Percentiles rank a stretch among this genome's conserved stretches.
Conservation (phyloP, 1,140 invertebrate genomes). For the Drosophila dunni region DNA sequence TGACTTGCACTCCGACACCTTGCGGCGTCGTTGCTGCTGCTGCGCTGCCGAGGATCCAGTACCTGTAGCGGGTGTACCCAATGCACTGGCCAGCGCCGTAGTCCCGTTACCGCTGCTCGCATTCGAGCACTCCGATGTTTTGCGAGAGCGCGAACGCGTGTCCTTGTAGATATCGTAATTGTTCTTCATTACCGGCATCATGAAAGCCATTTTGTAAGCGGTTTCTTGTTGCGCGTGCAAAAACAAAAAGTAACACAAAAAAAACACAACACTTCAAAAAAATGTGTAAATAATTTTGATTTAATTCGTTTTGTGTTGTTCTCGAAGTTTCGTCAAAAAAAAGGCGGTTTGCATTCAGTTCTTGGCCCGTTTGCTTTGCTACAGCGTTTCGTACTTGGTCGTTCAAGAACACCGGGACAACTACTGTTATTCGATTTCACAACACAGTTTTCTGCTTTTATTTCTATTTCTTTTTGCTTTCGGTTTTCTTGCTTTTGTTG, state of each 20-base stretch:
- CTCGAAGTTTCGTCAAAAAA: constrained; percentile 31
- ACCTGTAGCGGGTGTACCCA: constrained; percentile 70
- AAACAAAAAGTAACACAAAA: constrained; percentile 16
- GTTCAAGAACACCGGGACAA: background rate
- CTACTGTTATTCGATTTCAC: constrained; percentile 1
- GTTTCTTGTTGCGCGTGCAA: constrained; percentile 22
- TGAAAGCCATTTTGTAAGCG: constrained; percentile 91
- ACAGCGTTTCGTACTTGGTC: background rate
- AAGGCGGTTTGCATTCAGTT: background rate
- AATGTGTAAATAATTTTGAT: too few relatives aligned
- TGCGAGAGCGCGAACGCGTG: constrained; percentile 87
- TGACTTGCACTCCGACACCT: constrained; percentile 93
- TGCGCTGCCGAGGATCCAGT: constrained; percentile 56
- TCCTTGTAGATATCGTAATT: constrained; percentile 96
- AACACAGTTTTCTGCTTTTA: constrained; percentile 3
- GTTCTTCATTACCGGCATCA: constrained; percentile 97
- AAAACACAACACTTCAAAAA: background rate
- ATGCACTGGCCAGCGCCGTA: constrained; percentile 76
- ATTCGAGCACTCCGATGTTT: constrained; percentile 90
- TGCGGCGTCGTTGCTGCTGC: constrained; percentile 86
- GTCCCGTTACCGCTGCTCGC: constrained; percentile 56
- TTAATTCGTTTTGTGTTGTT: constrained; percentile 19
- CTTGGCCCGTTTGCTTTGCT: background rate
- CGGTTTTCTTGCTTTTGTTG: constrained; percentile 4
- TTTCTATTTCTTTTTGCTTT: background rate